A percentile compares a stretch with the other conserved stretches of the same genome.
Evolutionary conservation across 2,888 invertebrate genomes (phyloP).

Genomic region (Mimumesa dahlbomi): DNA sequence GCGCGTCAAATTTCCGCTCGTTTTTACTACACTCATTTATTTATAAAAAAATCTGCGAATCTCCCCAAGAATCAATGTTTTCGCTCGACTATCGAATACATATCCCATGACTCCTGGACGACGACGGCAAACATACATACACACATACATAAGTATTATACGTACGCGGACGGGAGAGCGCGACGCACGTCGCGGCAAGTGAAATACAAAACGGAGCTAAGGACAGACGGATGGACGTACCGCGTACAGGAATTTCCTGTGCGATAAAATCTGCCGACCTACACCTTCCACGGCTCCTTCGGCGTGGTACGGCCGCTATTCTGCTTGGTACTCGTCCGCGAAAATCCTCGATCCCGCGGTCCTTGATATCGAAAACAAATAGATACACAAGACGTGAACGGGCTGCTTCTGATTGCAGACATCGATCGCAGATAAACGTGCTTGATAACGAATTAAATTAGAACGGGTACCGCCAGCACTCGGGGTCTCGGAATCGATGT

Average conservation of each 20-base stretch:
- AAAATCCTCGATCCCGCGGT: conserved; percentile 12
- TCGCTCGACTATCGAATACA: too few species aligned
- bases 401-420: conserved; percentile 9
- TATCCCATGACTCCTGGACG: too few species aligned
- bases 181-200: conserved; percentile 53
- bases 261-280: conserved; percentile 76
- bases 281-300: conserved; percentile 67
- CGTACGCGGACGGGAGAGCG: conserved; percentile 9
- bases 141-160: too few species aligned
- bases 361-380: conserved; percentile 46
- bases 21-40: too few species aligned
- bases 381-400: conserved; percentile 13
- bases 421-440: conserved; percentile 27
- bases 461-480: neutral
- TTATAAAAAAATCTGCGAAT: too few species aligned
- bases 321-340: neutral
- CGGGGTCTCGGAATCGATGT: too few species aligned
- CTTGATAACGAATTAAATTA: conserved; percentile 17
- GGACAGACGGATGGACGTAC: conserved; percentile 59
- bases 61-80: too few species aligned
- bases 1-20: too few species aligned
- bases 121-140: too few species aligned
- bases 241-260: conserved; percentile 73
- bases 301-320: conserved; percentile 11
- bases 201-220: conserved; percentile 62